phyloP scores from a whole-genome alignment of 1,140 invertebrate genomes.

The Pseudomyrmex pallidus region DNA sequence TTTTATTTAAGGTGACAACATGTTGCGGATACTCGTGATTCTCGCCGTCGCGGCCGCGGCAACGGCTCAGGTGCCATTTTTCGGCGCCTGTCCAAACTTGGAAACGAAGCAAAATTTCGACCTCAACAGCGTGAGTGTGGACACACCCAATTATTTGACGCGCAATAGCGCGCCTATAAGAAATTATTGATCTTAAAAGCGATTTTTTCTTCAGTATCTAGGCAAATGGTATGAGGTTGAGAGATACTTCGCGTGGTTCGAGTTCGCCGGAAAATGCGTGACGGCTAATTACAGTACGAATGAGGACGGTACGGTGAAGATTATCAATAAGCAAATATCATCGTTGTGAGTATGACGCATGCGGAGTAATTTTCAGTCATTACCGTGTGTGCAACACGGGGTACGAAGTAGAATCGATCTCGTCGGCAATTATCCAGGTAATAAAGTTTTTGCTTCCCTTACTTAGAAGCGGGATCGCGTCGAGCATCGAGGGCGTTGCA shows the following conservation, averaged over 20 bases:
- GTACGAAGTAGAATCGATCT: neutral
- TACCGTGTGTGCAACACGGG: neutral
- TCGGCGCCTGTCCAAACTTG: constrained; percentile 88
- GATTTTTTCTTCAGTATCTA: constrained; percentile 87
- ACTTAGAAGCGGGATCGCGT: constrained; percentile 86
- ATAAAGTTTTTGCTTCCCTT: constrained; percentile 3
- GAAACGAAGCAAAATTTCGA: constrained; percentile 87
- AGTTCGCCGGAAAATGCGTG: constrained; percentile 91
- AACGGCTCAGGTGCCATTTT: constrained; percentile 87
- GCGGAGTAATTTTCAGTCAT: constrained; percentile 6
- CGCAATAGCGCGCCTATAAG: neutral
- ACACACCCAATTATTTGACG: neutral
- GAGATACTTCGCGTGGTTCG: constrained; percentile 91
- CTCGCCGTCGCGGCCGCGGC: constrained; percentile 21
- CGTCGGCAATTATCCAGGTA: neutral
- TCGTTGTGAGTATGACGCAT: constrained; percentile 85
- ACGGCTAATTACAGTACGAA: constrained; percentile 88
- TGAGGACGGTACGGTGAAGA: constrained; percentile 87
- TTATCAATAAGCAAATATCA: constrained; percentile 88
- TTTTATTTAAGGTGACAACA: constrained; percentile 11
- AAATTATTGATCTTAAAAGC: neutral
- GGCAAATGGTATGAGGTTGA: constrained; percentile 93
- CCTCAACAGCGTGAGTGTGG: constrained; percentile 84
- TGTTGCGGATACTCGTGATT: constrained; percentile 57
- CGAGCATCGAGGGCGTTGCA: constrained; percentile 87